Conservation (phyloP, 2,888 invertebrate genomes). For the Harpalus rufipes region DNA sequence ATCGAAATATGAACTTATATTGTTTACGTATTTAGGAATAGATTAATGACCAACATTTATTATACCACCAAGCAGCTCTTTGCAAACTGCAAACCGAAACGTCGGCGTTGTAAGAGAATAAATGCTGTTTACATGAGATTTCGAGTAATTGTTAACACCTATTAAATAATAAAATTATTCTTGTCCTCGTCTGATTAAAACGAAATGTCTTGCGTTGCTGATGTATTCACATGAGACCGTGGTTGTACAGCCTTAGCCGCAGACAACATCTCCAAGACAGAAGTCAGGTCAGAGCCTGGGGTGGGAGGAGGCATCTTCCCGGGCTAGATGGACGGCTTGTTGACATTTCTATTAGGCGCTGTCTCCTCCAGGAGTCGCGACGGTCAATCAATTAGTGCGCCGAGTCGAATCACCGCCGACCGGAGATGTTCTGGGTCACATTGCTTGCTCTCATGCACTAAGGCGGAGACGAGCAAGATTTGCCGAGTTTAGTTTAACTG, state of each 20-base stretch:
- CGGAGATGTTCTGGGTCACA: constrained; percentile 19
- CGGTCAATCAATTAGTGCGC: constrained; percentile 76
- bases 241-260: background rate
- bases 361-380: constrained; percentile 75
- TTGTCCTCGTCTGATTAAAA: no score
- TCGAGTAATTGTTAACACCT: no score
- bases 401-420: constrained; percentile 72
- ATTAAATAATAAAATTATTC: no score
- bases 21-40: constrained; percentile 45
- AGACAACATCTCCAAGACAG: background rate
- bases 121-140: no score
- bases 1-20: constrained; percentile 57
- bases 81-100: no score
- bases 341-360: constrained; percentile 77
- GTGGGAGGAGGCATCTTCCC: constrained; percentile 31
- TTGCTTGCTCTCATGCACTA: no score
- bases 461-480: no score
- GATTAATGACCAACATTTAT: constrained; percentile 47
- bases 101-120: no score
- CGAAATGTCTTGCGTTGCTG: background rate
- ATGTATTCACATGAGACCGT: constrained; percentile 11
- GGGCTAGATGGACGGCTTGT: constrained; percentile 71
- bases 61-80: background rate
- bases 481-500: no score
- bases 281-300: constrained; percentile 25